Base-by-base conservation (phyloP, 2,113 vertebrate genomes). In the Athene cunicularia region DNA sequence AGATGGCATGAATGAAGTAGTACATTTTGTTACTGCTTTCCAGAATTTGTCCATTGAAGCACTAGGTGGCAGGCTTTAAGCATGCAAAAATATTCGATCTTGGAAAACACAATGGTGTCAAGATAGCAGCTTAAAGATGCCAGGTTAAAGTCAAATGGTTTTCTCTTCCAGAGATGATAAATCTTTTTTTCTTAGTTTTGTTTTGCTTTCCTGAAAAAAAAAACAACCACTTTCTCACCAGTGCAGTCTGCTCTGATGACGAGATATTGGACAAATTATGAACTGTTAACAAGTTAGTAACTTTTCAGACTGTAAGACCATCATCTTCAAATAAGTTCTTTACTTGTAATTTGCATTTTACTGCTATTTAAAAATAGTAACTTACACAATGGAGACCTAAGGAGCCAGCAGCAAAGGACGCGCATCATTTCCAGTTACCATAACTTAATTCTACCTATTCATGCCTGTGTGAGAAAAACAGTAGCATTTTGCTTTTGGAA, bases 21-120 rank as follows among this genome's bases (percentile, higher is more conserved):
- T 41, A 19, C 4, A 3, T 80, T 94, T 95, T 73, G 17, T 90
- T 89, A 43, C 12, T 0, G 0, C 33, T 77, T 91, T 71, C 23
- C 16, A 43, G 41, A 72, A 66, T 33, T 76, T 67, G 76, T 53
- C 35, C 12, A 91, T 58, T 23, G 60, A 63, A 94, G 68, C 96
- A 49, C 93, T 96, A 97, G 97, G 77, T 97, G 97, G 96, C 97
- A 95, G 92, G 20, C 90, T 97, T 93, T 55, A 77, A 90, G 60
- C 91, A 27, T n/a, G 20, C 53, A 85, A 60, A 87, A 74, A 35
- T 45, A 23, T 12, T 52, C 73, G 6, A 41, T 88, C 33, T 66
- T 91, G 50, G 56, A 81, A 91, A 90, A 79, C 52, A 64, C 45
- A 72, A 5, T 79, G 15, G 16, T 67, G n/a, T 73, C 58, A 73